Conservation (phyloP, 1,140 invertebrate genomes). For the Luehdorfia chinensis region DNA sequence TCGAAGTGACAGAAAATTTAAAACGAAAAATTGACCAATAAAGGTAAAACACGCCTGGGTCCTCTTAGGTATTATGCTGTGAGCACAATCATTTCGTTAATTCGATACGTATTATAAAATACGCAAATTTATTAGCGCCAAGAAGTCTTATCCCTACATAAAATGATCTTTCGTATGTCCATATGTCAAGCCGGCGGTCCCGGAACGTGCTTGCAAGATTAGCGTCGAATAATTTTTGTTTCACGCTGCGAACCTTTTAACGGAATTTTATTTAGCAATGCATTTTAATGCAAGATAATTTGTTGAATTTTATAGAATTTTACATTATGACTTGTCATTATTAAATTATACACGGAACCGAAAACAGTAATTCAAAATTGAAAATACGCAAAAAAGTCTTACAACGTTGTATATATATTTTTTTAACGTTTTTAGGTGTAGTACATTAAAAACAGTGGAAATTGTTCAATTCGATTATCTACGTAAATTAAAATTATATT, state of each 20-base stretch:
- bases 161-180: slow-evolving; percentile 47
- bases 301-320: slow-evolving; percentile 30
- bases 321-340: slow-evolving; percentile 37
- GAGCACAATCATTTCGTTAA: slow-evolving; percentile 42
- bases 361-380: too few species aligned
- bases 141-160: slow-evolving; percentile 46
- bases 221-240: slow-evolving; percentile 45
- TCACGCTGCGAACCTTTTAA: slow-evolving; percentile 54
- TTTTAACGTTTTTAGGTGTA: too few species aligned
- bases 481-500: not conserved
- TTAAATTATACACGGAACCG: slow-evolving; percentile 15
- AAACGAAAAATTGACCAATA: too few species aligned
- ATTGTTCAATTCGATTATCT: not conserved
- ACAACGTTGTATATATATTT: too few species aligned
- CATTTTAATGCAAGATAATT: slow-evolving; percentile 57
- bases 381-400: too few species aligned
- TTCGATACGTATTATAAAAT: slow-evolving; percentile 61
- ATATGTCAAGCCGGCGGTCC: slow-evolving; percentile 58
- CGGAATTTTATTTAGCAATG: slow-evolving; percentile 47
- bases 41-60: not conserved
- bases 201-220: slow-evolving; percentile 41
- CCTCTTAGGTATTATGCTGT: slow-evolving; percentile 14
- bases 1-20: too few species aligned
- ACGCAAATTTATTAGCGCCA: slow-evolving; percentile 53
- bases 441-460: too few species aligned